phyloP scores from a whole-genome alignment of 2,113 vertebrate genomes.

The Eulacestoma nigropectus region DNA sequence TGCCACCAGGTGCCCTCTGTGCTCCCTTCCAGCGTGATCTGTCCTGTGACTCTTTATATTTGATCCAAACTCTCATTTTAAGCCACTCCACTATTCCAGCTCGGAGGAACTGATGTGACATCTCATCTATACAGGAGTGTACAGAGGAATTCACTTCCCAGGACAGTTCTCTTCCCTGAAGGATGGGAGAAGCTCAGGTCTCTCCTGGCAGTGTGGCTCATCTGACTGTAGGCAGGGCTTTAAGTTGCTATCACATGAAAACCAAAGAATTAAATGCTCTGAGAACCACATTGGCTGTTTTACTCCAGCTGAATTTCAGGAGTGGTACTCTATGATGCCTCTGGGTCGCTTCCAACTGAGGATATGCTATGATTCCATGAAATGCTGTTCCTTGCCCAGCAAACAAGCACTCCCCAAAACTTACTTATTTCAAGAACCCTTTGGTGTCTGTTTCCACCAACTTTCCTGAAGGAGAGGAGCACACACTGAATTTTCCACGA shows the following conservation, averaged over 20 bases:
- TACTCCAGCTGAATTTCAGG: neutral
- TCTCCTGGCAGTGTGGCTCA: fast-evolving
- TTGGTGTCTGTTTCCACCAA: fast-evolving
- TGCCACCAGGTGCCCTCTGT: neutral
- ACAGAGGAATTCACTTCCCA: neutral
- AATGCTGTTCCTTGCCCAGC: neutral
- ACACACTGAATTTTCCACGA: neutral
- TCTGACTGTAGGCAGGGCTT: neutral
- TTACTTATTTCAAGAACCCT: neutral
- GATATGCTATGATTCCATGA: neutral
- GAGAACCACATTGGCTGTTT: neutral
- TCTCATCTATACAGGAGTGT: neutral
- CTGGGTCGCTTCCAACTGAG: neutral
- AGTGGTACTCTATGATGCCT: neutral
- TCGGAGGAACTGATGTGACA: neutral
- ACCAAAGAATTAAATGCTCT: neutral
- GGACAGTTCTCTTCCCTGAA: neutral
- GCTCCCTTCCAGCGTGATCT: neutral
- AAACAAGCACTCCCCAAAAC: neutral
- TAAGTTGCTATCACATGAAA: fast-evolving
- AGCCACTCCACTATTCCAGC: neutral
- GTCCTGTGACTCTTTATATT: fast-evolving
- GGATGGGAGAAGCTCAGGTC: neutral
- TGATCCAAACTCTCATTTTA: neutral
- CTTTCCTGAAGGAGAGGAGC: neutral